phyloP scores from a whole-genome alignment of 2,888 invertebrate species.

The Acanthopleura granulata region DNA sequence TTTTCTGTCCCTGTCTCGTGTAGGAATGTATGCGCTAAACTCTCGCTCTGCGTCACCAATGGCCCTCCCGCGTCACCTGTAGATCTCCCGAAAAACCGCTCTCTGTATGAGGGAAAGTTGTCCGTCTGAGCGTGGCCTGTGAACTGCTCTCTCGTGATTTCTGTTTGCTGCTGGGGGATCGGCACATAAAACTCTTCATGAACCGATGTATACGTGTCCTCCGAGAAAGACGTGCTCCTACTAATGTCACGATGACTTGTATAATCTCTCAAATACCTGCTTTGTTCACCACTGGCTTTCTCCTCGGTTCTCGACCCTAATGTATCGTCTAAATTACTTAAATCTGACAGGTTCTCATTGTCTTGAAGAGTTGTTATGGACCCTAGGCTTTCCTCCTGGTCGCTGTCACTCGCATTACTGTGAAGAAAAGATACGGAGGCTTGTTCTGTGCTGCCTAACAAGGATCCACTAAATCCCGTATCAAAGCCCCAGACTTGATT shows the following conservation, averaged over 20 bases:
- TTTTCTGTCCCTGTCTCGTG: neutral
- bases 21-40: neutral
- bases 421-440: neutral
- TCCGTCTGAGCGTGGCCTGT: neutral
- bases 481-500: no score
- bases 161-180: neutral
- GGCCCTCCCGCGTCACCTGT: neutral
- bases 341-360: neutral
- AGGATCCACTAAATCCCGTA: no score
- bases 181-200: constrained; percentile 6
- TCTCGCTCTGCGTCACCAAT: neutral
- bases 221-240: neutral
- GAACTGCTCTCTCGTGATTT: neutral
- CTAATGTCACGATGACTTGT: neutral
- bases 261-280: neutral
- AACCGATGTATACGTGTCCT: neutral
- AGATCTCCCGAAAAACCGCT: neutral
- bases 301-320: neutral
- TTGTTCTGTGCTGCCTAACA: no score
- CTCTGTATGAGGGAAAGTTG: neutral
- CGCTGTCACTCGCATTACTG: neutral
- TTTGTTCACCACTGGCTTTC: neutral
- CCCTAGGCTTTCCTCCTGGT: neutral
- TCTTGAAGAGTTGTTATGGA: neutral
- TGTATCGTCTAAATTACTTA: constrained; percentile 1